Conservation (phyloP, 1,140 invertebrate genomes). For the Saccostrea echinata region DNA sequence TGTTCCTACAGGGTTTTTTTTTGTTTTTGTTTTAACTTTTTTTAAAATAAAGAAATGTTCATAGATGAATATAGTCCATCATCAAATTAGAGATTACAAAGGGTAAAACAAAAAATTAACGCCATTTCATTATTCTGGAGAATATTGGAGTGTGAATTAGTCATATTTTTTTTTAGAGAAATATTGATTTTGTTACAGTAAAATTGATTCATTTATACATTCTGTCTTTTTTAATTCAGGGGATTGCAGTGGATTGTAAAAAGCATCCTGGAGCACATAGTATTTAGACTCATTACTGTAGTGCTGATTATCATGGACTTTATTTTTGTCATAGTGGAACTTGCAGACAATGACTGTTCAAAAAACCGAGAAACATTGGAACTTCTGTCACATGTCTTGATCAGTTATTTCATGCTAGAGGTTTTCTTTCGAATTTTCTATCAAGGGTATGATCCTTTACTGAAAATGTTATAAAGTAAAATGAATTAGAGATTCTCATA, state of each 20-base stretch:
- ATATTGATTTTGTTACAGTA: too few relatives aligned
- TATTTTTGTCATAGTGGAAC: slow-evolving; percentile 77
- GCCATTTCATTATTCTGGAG: too few relatives aligned
- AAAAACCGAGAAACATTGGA: slow-evolving; percentile 64
- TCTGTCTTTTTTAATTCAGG: slow-evolving; percentile 62
- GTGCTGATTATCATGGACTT: slow-evolving; percentile 80
- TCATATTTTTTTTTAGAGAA: too few relatives aligned
- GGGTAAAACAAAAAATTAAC: neutral
- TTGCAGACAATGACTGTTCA: slow-evolving; percentile 70
- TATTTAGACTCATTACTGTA: slow-evolving; percentile 74
- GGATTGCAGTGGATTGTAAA: slow-evolving; percentile 60
- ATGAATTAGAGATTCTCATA: too few relatives aligned
- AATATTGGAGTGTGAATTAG: neutral
- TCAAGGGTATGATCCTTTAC: slow-evolving; percentile 73
- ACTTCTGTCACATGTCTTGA: slow-evolving; percentile 77
- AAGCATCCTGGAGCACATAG: slow-evolving; percentile 72
- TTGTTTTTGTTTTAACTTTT: too few relatives aligned
- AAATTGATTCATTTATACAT: neutral
- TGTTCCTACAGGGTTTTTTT: too few relatives aligned
- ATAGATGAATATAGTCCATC: too few relatives aligned
- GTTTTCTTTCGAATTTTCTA: slow-evolving; percentile 78
- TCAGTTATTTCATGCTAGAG: slow-evolving; percentile 79
- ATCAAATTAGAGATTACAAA: too few relatives aligned
- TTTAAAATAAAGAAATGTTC: too few relatives aligned
- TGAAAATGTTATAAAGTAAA: neutral